Evolutionary conservation across 2,888 invertebrate species (phyloP).

Genomic region (Charanyca ferruginea): DNA sequence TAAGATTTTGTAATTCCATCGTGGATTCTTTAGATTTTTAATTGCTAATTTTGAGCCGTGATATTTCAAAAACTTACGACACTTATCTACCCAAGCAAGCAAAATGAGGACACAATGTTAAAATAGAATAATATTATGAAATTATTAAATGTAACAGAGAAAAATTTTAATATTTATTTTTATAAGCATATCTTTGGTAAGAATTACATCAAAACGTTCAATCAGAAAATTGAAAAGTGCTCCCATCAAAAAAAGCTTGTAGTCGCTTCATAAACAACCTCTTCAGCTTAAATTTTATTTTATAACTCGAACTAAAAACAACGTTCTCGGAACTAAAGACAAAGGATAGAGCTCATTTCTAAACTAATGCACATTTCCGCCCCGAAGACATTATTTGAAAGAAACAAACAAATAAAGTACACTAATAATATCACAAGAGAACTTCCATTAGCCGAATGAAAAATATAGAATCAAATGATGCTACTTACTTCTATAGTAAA

Average conservation of each 20-base stretch:
- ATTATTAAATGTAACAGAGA: not conserved
- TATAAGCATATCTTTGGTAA: not conserved
- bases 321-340: conserved; percentile 46
- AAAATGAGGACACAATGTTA: not conserved
- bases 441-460: conserved; percentile 17
- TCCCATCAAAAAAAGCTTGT: conserved; percentile 9
- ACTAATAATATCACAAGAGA: conserved; percentile 32
- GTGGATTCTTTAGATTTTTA: conserved; percentile 2
- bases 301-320: conserved; percentile 21
- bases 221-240: conserved; percentile 37
- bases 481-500: not conserved
- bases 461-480: not conserved
- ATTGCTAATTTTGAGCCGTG: conserved; percentile 1
- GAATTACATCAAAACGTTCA: conserved; percentile 15
- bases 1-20: conserved; percentile 3
- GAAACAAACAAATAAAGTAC: conserved; percentile 35
- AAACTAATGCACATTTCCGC: conserved; percentile 70
- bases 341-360: conserved; percentile 57
- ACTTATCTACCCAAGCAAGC: not conserved
- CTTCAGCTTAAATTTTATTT: conserved; percentile 20
- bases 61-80: not conserved
- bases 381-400: conserved; percentile 41
- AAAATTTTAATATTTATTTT: no score
- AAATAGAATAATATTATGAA: not conserved
- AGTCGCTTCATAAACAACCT: conserved; percentile 35